phyloP scores from a whole-genome alignment of 2,113 vertebrate species.

The Telmatochromis sp. region DNA sequence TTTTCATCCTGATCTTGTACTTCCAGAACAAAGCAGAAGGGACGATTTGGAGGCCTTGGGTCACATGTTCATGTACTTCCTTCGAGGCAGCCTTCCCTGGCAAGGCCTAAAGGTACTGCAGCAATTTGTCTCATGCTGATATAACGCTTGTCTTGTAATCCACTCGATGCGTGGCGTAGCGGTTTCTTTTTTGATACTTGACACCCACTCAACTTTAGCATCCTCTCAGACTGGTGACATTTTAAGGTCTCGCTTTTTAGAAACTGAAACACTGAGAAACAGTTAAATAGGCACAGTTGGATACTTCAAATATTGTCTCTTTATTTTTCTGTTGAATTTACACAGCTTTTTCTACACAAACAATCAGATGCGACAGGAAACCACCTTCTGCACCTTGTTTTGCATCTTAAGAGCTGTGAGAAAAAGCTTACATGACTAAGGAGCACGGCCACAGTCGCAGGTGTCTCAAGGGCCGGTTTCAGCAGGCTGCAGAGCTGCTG shows the following conservation, averaged over 20 bases:
- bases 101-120: slow-evolving; percentile 90
- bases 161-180: not conserved
- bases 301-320: not conserved
- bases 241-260: not conserved
- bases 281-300: not conserved
- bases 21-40: slow-evolving; percentile 93
- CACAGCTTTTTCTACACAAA: not conserved
- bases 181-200: not conserved
- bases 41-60: slow-evolving; percentile 94
- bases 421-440: not conserved
- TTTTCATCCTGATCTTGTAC: not conserved
- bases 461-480: not conserved
- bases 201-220: not conserved
- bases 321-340: not conserved
- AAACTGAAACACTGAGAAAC: not conserved
- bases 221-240: not conserved
- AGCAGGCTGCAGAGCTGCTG: not conserved
- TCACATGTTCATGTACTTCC: slow-evolving; percentile 99
- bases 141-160: not conserved
- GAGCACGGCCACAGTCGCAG: not conserved
- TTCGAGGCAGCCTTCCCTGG: slow-evolving; percentile 95
- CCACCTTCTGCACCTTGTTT: not conserved
- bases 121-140: not conserved
- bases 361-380: not conserved
- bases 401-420: not conserved